These are phyloP conservation scores for Eupleurogrammus muticus DNA, from an alignment of 2,797 vertebrate genomes.

Conservation along the genomic window DNA sequence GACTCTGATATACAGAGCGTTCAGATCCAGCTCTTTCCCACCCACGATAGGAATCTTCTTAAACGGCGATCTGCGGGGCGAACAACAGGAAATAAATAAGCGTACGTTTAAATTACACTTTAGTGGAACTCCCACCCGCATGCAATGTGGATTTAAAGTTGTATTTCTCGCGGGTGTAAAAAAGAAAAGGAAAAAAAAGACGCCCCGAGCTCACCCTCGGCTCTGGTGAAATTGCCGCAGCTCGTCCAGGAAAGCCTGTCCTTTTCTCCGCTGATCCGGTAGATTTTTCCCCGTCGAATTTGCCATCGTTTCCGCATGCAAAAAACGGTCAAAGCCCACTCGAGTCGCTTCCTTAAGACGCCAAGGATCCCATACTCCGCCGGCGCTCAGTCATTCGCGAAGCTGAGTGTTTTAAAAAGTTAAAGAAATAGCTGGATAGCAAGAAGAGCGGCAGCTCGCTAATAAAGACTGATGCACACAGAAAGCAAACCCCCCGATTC, in stretches of 20 bases:
- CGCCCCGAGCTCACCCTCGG: constrained; percentile 95
- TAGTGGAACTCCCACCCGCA: constrained; percentile 64
- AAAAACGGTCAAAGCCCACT: constrained; percentile 89
- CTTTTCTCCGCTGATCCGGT: constrained; percentile 98
- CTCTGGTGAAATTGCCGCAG: constrained; percentile 99
- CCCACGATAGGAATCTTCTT: constrained; percentile 98
- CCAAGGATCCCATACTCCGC: constrained; percentile 98
- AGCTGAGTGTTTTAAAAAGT: constrained; percentile 90
- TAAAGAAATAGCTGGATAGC: constrained; percentile 88
- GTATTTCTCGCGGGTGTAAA: constrained; percentile 66
- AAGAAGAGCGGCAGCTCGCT: constrained; percentile 87
- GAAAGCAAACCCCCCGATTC: constrained; percentile 82
- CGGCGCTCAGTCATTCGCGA: constrained; percentile 95
- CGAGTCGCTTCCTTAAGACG: constrained; percentile 94
- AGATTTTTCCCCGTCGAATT: constrained; percentile 98
- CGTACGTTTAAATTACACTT: constrained; percentile 76
- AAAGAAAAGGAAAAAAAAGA: constrained; percentile 51
- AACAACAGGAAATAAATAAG: constrained; percentile 72
- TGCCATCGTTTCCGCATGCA: constrained; percentile 93
- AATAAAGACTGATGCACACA: constrained; percentile 87
- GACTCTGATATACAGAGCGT: constrained; percentile 97
- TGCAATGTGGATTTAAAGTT: constrained; percentile 78
- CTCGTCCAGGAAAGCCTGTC: constrained; percentile 99
- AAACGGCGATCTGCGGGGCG: constrained; percentile 92
- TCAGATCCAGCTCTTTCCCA: constrained; percentile 98